Base-by-base conservation (phyloP, 2,113 vertebrate genomes). In the Myotis davidii region DNA sequence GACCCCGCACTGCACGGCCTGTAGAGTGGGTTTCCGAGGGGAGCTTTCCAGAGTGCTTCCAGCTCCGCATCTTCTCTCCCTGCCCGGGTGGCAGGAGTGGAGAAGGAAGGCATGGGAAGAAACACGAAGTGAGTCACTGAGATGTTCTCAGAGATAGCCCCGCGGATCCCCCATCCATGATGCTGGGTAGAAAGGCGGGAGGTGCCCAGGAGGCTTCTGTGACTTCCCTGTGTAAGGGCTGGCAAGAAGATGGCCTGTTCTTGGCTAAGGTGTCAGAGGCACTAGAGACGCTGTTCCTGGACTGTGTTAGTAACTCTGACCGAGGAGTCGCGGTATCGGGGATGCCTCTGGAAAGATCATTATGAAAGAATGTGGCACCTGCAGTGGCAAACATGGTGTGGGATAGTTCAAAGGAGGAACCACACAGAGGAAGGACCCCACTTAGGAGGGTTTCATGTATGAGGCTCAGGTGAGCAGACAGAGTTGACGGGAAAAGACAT, bases 171-270 rank as follows among this genome's bases (percentile, higher is more conserved):
- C 94, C 88, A 93, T 90, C 92, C 88, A 83, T 92, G 84, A 54
- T 92, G 90, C 84, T 96, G 95, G 85, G 81, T 70, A 96, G 96
- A 96, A 97, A 77, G 79, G 93, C 95, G 95, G 96, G 27, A 79
- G 56, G n/a, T 9, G 37, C 45, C 70, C 17, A 32, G 69, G 81
- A 74, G 54, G 18, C 52, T 88, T 90, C 70, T 17, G 32, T 54
- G 74, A 54, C 10, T 3, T 64, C 25, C 45, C 23, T 54, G 61
- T 17, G 9, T 21, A 61, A 48, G 73, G 27, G n/a, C 65, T 77
- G 88, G 72, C 48, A 72, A 3, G n/a, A 84, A 61, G 85, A 39
- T 77, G 70, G 34, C 72, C 16, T 78, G 29, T 69, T 69, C 37
- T 74, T 52, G 65, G 45, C 69, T 39, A 50, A 91, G 34, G 27